Conservation (phyloP, 92 coral and sea anemone genomes). For the Micromussa lordhowensis region DNA sequence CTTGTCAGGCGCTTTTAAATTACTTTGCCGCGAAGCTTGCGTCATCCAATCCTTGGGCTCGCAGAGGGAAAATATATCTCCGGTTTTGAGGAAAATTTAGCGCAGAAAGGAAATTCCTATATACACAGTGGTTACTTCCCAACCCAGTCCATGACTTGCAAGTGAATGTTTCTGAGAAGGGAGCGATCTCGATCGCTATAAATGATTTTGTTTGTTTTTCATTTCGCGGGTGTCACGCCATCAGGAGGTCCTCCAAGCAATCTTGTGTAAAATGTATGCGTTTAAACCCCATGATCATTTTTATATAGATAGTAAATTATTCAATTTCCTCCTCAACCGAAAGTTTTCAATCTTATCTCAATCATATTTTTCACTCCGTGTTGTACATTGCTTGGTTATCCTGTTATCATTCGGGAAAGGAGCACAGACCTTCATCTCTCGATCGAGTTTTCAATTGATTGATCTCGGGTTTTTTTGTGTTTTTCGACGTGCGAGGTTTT, state of each 20-base stretch:
- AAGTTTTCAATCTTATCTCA: not conserved
- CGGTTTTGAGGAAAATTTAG: no score
- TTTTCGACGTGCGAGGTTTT: not conserved
- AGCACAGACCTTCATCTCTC: not conserved
- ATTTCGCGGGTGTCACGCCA: not conserved
- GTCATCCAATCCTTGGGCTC: no score
- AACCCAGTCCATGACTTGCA: not conserved
- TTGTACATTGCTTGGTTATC: not conserved
- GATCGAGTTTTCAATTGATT: not conserved
- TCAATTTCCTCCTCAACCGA: not conserved
- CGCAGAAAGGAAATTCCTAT: no score
- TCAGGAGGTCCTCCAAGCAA: not conserved
- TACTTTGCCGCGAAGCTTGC: no score
- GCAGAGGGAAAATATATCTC: no score
- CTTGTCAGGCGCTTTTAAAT: no score
- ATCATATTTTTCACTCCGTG: not conserved
- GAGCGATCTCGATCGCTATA: not conserved
- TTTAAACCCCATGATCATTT: not conserved
- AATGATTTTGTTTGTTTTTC: no score
- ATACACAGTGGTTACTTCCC: not conserved
- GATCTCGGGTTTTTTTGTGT: not conserved
- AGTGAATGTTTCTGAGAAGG: not conserved
- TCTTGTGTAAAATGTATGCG: not conserved
- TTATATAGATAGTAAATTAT: not conserved
- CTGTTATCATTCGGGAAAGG: not conserved